These are phyloP conservation scores for Euzophera pinguis DNA, from an alignment of 2,888 invertebrate species.

Conservation along the genomic window DNA sequence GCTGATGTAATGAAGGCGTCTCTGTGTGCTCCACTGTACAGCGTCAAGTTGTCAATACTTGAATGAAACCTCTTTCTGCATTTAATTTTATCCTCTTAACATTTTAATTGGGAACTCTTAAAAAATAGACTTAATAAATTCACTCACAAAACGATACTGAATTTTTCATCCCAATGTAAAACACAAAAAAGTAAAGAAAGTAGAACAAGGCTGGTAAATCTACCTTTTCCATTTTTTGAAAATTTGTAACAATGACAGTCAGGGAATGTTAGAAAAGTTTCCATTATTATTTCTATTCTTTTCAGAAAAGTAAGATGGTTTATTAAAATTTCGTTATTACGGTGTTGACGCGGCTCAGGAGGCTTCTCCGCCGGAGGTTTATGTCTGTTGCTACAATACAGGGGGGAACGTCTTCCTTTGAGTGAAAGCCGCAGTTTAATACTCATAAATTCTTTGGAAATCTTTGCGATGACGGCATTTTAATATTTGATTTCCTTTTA, in stretches of 20 bases:
- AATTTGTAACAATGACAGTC: conserved; percentile 47
- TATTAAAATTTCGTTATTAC: conserved; percentile 68
- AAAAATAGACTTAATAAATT: conserved; percentile 29
- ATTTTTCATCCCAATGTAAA: conserved; percentile 17
- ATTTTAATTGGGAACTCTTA: conserved; percentile 54
- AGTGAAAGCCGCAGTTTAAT: conserved; percentile 53
- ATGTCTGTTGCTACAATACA: conserved; percentile 28
- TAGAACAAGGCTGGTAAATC: too few species aligned
- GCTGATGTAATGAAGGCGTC: conserved; percentile 39
- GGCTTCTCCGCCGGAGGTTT: conserved; percentile 27
- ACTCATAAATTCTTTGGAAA: conserved; percentile 63
- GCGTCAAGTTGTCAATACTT: conserved; percentile 41
- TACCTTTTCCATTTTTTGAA: conserved; percentile 36
- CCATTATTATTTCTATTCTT: conserved; percentile 43
- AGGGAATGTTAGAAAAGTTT: conserved; percentile 43
- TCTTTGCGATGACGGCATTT: conserved; percentile 61
- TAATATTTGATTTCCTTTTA: conserved; percentile 72
- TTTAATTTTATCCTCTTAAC: conserved; percentile 37
- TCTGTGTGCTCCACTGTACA: conserved; percentile 19
- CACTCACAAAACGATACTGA: conserved; percentile 13
- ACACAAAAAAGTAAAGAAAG: too few species aligned
- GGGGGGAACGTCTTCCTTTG: conserved; percentile 42
- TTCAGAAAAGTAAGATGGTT: conserved; percentile 46
- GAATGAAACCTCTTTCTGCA: conserved; percentile 32
- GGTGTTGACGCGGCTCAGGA: conserved; percentile 43